phyloP scores from a whole-genome alignment of 1,140 invertebrate genomes.

The Leptinotarsa undecemlineata region DNA sequence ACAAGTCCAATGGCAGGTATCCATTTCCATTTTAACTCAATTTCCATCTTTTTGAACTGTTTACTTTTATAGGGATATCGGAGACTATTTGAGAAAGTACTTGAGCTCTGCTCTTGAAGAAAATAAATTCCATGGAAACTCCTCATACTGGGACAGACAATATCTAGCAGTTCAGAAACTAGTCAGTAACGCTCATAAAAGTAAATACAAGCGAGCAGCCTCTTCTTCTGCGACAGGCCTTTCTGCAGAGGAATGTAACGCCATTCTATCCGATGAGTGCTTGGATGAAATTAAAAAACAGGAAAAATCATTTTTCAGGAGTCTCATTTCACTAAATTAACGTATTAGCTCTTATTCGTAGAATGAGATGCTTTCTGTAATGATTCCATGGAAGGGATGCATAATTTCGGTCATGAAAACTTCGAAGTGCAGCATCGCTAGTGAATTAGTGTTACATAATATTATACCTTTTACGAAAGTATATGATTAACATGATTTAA shows the following conservation, averaged over 20 bases:
- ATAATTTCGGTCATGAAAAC: too few relatives aligned
- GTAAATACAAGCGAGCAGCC: constrained; percentile 64
- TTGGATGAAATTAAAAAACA: constrained; percentile 65
- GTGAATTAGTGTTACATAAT: too few relatives aligned
- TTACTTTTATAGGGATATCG: constrained; percentile 70
- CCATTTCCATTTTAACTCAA: constrained; percentile 10
- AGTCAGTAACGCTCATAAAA: constrained; percentile 69
- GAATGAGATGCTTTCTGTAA: too few relatives aligned
- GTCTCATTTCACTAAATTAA: constrained; percentile 54
- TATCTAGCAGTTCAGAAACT: constrained; percentile 71
- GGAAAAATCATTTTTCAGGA: constrained; percentile 60
- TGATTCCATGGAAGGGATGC: too few relatives aligned
- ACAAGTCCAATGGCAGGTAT: constrained; percentile 74
- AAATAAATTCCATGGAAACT: constrained; percentile 61
- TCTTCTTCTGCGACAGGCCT: constrained; percentile 71
- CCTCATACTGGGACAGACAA: constrained; percentile 67
- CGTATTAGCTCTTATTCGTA: too few relatives aligned
- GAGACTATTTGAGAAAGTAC: constrained; percentile 71
- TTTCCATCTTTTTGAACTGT: neutral
- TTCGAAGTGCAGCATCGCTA: too few relatives aligned
- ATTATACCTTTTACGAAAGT: too few relatives aligned
- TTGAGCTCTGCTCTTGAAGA: constrained; percentile 68
- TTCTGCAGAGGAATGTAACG: constrained; percentile 69
- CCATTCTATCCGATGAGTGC: constrained; percentile 72
- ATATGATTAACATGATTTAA: too few relatives aligned